Evolutionary conservation across 2,797 vertebrate genomes (phyloP), one percentile per base, ranked within the genome.

Genomic region (Clarias laeviceps): DNA sequence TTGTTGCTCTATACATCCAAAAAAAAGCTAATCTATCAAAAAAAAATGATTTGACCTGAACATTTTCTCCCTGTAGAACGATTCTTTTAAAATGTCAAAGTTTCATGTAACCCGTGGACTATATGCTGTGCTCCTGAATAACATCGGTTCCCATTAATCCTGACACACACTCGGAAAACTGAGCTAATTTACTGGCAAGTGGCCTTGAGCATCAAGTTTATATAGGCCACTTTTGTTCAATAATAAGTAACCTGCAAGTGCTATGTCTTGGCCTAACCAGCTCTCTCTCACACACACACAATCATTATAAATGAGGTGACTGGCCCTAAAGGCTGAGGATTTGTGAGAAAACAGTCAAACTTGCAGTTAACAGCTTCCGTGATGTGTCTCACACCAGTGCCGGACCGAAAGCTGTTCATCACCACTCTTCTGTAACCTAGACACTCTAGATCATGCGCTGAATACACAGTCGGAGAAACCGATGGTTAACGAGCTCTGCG

Each of bases 351-450:
- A 74, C 68, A 61, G 57, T 83, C 22, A 3, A 70, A 82, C 32
- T 70, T 70, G 80, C 80, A 82, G 80, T 82, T 82, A 70, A 82
- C 80, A 82, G 80, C 80, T 82, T 82, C 80, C 80, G 27, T 82
- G 66, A 82, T 82, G 80, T 70, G 80, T 70, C 24, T 82, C 66
- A 9, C 80, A 70, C 80, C 40, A 29, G 27, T 18, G 80, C 65
- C 32, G 15, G 59, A 59, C 50, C 59, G 66, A 82, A 82, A 70
- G 80, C 80, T 59, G 80, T 82, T 82, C 12, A 82, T 82, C 66
- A 37, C 20, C 66, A 40, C 66, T 50, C 37, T 76, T 64, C 82
- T 17, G 70, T 64, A 64, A 74, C 69, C n/a, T 50, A 83, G 70
- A 74, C 14, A 70, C 76, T 32, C 50, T n/a, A 34, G 12, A 65